These are phyloP conservation scores for Orthosia cruda DNA, from an alignment of 2,888 invertebrate species.

Conservation along the genomic window DNA sequence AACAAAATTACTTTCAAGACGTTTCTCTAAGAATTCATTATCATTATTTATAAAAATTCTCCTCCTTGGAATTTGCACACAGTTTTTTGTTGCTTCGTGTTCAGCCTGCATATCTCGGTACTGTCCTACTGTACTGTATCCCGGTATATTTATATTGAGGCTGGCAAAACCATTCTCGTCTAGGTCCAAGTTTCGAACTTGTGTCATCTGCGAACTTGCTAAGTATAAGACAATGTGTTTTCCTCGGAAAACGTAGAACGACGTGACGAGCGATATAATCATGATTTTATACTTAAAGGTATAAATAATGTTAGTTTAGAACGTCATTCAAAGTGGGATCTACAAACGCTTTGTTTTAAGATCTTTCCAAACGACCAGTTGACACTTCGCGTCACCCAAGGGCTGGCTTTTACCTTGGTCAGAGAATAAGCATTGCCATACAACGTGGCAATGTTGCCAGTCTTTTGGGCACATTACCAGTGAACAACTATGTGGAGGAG, in stretches of 20 bases:
- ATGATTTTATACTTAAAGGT: neutral
- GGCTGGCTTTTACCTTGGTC: too few species aligned
- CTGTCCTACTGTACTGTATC: neutral
- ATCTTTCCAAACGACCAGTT: too few species aligned
- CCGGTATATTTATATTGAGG: conserved; percentile 8
- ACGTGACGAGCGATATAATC: conserved; percentile 10
- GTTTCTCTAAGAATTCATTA: neutral
- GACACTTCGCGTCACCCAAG: too few species aligned
- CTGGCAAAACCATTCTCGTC: conserved; percentile 12
- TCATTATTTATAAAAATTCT: neutral
- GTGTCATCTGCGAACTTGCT: conserved; percentile 43
- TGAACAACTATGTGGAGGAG: too few species aligned
- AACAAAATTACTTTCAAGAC: neutral
- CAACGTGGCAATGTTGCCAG: too few species aligned
- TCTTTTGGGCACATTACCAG: too few species aligned
- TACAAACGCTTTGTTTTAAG: too few species aligned
- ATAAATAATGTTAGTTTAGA: neutral
- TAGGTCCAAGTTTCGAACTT: conserved; percentile 47
- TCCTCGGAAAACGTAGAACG: conserved; percentile 15
- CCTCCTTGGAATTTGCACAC: neutral
- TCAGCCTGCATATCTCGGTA: neutral
- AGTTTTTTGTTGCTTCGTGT: neutral
- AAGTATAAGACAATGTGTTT: conserved; percentile 40
- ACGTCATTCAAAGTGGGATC: neutral
- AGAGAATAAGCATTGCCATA: too few species aligned